Evolutionary conservation across 2,888 invertebrate species (phyloP).

Genomic region (Hyles lineata): DNA sequence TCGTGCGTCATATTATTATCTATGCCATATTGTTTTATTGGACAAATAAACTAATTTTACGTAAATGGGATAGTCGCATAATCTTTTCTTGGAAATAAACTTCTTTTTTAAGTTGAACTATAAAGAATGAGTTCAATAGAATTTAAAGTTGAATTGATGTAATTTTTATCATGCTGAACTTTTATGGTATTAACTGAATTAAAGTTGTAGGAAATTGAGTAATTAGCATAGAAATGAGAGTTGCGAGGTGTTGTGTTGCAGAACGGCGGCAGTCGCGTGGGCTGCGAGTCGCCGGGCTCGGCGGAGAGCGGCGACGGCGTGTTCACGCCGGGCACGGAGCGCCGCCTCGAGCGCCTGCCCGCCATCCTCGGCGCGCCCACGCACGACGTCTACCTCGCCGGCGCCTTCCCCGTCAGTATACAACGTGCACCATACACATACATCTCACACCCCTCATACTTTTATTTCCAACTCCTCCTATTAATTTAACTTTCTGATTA

Average conservation of each 20-base stretch:
- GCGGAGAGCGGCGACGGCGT: constrained; percentile 52
- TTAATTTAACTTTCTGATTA: too few relatives aligned
- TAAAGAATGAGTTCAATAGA: too few relatives aligned
- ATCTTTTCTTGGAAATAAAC: too few relatives aligned
- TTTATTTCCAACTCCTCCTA: too few relatives aligned
- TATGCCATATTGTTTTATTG: neutral
- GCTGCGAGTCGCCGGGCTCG: constrained; percentile 36
- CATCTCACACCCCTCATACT: too few relatives aligned
- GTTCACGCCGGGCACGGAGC: constrained; percentile 77
- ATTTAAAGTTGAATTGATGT: too few relatives aligned
- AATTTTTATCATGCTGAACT: too few relatives aligned
- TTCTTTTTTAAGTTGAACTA: too few relatives aligned
- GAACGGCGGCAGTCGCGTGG: constrained; percentile 56
- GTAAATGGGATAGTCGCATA: too few relatives aligned
- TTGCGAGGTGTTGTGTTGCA: constrained; percentile 36
- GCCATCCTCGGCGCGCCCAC: constrained; percentile 77
- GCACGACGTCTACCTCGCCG: constrained; percentile 93
- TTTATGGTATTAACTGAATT: too few relatives aligned
- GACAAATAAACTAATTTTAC: neutral
- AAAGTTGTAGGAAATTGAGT: too few relatives aligned
- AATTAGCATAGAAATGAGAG: neutral
- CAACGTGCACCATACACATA: neutral
- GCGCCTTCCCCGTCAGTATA: constrained; percentile 86
- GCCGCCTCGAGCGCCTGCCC: constrained; percentile 74
- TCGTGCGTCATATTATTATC: constrained; percentile 8